Conservation (phyloP, 2,888 invertebrate species). For the Drosophila quinaria region DNA sequence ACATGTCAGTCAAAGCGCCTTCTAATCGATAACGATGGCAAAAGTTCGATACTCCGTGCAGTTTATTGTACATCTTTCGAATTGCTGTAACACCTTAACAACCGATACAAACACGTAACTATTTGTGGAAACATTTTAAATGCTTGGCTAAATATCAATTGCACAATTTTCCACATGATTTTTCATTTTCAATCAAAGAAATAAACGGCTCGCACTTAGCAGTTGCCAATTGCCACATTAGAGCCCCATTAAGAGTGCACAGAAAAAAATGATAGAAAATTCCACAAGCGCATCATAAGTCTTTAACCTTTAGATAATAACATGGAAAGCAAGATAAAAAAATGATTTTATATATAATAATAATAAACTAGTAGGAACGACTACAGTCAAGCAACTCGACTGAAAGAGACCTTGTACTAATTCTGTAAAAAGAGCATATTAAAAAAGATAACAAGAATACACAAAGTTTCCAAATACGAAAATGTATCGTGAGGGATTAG, state of each 20-base stretch:
- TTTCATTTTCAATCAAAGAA: constrained; percentile 73
- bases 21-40: constrained; percentile 1
- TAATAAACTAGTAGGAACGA: constrained; percentile 5
- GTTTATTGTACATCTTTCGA: constrained; percentile 32
- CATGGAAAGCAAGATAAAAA: constrained; percentile 46
- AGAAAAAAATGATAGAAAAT: constrained; percentile 53
- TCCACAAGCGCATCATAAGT: constrained; percentile 58
- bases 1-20: not conserved
- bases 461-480: no score
- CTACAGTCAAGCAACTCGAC: not conserved
- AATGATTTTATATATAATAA: constrained; percentile 20
- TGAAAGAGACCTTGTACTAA: not conserved
- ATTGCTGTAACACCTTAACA: constrained; percentile 35
- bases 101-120: constrained; percentile 15
- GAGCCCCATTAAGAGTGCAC: constrained; percentile 62
- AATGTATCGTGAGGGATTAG: no score
- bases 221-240: constrained; percentile 75
- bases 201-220: constrained; percentile 54
- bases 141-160: constrained; percentile 52
- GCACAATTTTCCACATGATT: constrained; percentile 71
- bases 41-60: constrained; percentile 6
- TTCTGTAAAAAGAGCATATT: not conserved
- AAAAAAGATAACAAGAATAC: not conserved
- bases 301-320: constrained; percentile 74
- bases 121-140: constrained; percentile 51